Percentiles rank a stretch among this genome's conserved stretches.
Conservation (phyloP, 2,888 invertebrate genomes). For the Athalia rosae region DNA sequence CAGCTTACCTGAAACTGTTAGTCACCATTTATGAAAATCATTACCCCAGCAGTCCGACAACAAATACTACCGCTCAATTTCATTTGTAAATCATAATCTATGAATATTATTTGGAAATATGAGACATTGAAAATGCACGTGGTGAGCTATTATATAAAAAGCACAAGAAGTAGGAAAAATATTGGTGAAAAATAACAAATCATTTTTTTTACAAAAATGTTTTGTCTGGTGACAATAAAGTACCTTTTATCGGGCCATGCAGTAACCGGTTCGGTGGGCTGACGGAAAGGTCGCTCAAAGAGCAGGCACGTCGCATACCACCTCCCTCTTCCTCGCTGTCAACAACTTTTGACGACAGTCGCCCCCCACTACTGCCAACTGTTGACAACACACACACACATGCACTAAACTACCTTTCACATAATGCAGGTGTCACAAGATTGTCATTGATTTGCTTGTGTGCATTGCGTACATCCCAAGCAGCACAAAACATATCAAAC, state of each 20-base stretch:
- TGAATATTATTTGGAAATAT: slow-evolving; percentile 63
- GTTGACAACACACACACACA: slow-evolving; percentile 67
- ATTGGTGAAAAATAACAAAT: slow-evolving; percentile 2
- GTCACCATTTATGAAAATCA: slow-evolving; percentile 13
- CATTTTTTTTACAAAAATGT: neutral
- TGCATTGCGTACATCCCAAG: slow-evolving; percentile 11
- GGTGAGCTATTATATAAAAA: slow-evolving; percentile 33
- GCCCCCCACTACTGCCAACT: slow-evolving; percentile 69
- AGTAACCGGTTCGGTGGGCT: slow-evolving; percentile 79
- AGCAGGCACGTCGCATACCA: slow-evolving; percentile 87
- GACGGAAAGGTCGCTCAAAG: slow-evolving; percentile 84
- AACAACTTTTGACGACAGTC: slow-evolving; percentile 68
- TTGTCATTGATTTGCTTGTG: slow-evolving; percentile 12
- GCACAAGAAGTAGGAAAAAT: slow-evolving; percentile 23
- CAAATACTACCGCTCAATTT: slow-evolving; percentile 29
- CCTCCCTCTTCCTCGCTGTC: slow-evolving; percentile 74
- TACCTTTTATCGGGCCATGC: slow-evolving; percentile 78
- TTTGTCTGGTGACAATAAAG: slow-evolving; percentile 58
- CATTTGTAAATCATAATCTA: slow-evolving; percentile 32
- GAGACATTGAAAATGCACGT: slow-evolving; percentile 42
- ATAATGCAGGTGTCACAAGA: slow-evolving; percentile 10
- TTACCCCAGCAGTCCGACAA: neutral
- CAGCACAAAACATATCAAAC: slow-evolving; percentile 28
- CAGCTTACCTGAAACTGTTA: slow-evolving; percentile 75
- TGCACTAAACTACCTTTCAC: slow-evolving; percentile 63